Percentiles rank a stretch among this genome's conserved stretches.
Evolutionary conservation across 2,888 invertebrate species (phyloP).

Genomic region (Andrena praecox): DNA sequence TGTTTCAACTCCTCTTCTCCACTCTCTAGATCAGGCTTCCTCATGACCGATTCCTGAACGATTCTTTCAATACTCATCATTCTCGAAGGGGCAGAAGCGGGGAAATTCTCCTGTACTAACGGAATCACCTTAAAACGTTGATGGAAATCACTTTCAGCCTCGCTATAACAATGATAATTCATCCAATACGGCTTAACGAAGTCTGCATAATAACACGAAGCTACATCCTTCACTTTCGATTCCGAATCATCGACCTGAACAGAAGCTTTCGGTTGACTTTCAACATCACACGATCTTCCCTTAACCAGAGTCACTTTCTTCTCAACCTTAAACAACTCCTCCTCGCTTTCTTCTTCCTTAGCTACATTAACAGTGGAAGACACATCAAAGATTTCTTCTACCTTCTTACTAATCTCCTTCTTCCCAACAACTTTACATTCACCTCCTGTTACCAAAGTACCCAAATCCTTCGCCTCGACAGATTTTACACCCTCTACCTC

Average conservation of each 20-base stretch:
- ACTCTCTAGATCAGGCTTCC: slow-evolving; percentile 32
- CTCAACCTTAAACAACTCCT: not conserved
- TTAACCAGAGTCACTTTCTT: not conserved
- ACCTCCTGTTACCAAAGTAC: not conserved
- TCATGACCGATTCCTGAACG: slow-evolving; percentile 79
- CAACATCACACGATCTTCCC: not conserved
- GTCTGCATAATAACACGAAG: slow-evolving; percentile 62
- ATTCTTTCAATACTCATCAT: slow-evolving; percentile 75
- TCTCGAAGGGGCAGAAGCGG: slow-evolving; percentile 37
- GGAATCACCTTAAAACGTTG: slow-evolving; percentile 75
- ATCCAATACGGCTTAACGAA: slow-evolving; percentile 77
- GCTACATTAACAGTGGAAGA: not conserved
- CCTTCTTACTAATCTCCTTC: not conserved
- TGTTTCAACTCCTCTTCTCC: not conserved
- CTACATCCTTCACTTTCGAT: not conserved
- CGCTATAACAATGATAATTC: slow-evolving; percentile 75
- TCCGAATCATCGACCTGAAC: not conserved
- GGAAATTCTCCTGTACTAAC: slow-evolving; percentile 68
- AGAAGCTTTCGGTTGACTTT: not conserved
- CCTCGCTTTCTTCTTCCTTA: not conserved
- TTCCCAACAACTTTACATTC: not conserved
- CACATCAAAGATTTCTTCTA: slow-evolving; percentile 19
- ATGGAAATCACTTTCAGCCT: slow-evolving; percentile 79
- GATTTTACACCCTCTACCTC: not conserved
- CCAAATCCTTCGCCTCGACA: not conserved